phyloP scores from a whole-genome alignment of 2,797 vertebrate genomes.

The Bradypodion pumilum region DNA sequence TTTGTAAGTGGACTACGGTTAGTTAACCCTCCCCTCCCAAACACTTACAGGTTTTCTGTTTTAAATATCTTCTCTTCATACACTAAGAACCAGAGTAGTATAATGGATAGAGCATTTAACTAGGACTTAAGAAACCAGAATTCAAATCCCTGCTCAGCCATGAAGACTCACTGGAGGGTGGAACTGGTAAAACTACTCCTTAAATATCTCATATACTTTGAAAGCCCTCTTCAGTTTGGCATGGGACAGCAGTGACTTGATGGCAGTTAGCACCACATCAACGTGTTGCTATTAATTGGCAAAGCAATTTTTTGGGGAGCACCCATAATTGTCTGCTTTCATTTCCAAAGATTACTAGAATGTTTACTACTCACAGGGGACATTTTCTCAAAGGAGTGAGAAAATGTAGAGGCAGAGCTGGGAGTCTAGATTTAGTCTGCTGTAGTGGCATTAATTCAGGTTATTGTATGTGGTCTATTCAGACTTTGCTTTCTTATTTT shows the following conservation, averaged over 20 bases:
- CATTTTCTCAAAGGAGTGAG: too few species aligned
- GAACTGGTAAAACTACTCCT: neutral
- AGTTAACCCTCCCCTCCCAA: neutral
- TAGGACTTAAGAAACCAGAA: neutral
- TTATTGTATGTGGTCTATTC: neutral
- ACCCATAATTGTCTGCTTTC: neutral
- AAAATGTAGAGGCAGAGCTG: neutral
- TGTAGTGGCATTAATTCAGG: neutral
- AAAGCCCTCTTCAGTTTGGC: too few species aligned
- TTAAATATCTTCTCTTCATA: neutral
- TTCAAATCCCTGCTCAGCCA: neutral
- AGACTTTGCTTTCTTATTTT: neutral
- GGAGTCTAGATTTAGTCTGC: neutral
- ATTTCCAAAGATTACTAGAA: neutral
- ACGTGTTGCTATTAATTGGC: neutral
- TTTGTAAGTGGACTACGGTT: neutral
- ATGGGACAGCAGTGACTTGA: too few species aligned
- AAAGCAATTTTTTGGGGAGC: neutral
- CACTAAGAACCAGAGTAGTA: neutral
- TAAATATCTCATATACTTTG: too few species aligned
- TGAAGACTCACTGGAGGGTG: neutral
- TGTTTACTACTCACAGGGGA: neutral
- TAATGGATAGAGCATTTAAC: neutral
- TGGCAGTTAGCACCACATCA: too few species aligned
- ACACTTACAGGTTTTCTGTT: neutral